A percentile compares a stretch with the other conserved stretches of the same genome.
Evolutionary conservation across 1,140 invertebrate genomes (phyloP).

Genomic region (Tetramorium alpestre): DNA sequence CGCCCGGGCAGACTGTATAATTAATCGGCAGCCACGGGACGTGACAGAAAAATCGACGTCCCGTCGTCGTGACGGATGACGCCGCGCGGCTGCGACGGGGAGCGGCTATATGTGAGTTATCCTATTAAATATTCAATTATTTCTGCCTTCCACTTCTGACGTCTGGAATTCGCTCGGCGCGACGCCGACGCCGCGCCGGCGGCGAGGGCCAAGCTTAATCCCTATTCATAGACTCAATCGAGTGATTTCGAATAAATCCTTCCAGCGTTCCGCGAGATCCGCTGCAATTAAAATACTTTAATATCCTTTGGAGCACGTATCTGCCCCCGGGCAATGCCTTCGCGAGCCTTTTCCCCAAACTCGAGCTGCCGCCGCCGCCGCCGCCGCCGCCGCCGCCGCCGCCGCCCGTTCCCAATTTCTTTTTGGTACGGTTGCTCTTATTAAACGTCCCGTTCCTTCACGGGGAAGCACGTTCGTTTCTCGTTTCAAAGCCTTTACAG

Average conservation of each 20-base stretch:
- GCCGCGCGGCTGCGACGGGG: conserved; percentile 15
- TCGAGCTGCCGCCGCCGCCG: not conserved
- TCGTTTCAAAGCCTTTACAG: conserved; percentile 68
- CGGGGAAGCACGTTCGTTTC: conserved; percentile 67
- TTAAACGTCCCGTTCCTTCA: conserved; percentile 71
- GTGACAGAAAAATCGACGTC: conserved; percentile 64
- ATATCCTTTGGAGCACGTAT: conserved; percentile 78
- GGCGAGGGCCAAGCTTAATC: conserved; percentile 65
- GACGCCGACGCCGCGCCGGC: conserved; percentile 5
- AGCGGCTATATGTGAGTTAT: conserved; percentile 64
- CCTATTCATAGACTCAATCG: conserved; percentile 77
- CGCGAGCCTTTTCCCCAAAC: conserved; percentile 51
- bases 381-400: not conserved
- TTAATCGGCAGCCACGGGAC: conserved; percentile 49
- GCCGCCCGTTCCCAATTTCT: conserved; percentile 65
- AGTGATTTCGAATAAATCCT: conserved; percentile 78
- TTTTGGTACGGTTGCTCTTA: conserved; percentile 69
- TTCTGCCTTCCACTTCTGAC: conserved; percentile 66
- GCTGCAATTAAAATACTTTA: conserved; percentile 78
- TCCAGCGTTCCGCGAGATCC: conserved; percentile 72
- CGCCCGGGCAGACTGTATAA: conserved; percentile 50
- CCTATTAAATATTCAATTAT: conserved; percentile 79
- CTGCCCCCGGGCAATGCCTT: conserved; percentile 65
- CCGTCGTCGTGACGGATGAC: conserved; percentile 61
- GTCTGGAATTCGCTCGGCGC: conserved; percentile 59